Evolutionary conservation across 2,888 invertebrate genomes (phyloP).

Genomic region (Rhagonycha lutea): DNA sequence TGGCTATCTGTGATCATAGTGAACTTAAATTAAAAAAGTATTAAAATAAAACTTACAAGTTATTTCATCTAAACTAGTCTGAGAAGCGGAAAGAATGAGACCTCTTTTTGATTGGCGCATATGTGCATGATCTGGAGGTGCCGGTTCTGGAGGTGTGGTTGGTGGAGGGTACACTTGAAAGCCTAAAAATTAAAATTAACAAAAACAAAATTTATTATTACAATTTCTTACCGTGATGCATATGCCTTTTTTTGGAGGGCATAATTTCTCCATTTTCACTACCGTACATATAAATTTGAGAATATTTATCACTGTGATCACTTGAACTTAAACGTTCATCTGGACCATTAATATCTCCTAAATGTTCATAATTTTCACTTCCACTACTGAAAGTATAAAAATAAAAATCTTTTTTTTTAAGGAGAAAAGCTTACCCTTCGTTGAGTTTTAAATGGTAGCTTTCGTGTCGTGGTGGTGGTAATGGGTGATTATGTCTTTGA

Average conservation of each 20-base stretch:
- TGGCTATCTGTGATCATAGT: no score
- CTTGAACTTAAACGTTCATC: constrained; percentile 64
- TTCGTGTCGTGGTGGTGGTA: constrained; percentile 76
- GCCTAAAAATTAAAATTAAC: constrained; percentile 55
- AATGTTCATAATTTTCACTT: constrained; percentile 70
- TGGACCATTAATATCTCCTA: constrained; percentile 63
- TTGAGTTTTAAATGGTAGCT: constrained; percentile 74
- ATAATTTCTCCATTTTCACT: constrained; percentile 59
- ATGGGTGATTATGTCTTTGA: constrained; percentile 60
- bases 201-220: not conserved
- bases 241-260: constrained; percentile 40
- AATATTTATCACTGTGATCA: constrained; percentile 71
- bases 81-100: constrained; percentile 59
- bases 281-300: constrained; percentile 66
- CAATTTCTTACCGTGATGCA: constrained; percentile 36
- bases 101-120: constrained; percentile 58
- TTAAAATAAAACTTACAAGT: constrained; percentile 58
- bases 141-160: constrained; percentile 83
- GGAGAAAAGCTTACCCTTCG: constrained; percentile 55
- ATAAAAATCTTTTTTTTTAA: not conserved
- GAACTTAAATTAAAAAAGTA: not conserved
- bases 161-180: constrained; percentile 85
- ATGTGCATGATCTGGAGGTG: constrained; percentile 73
- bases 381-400: constrained; percentile 56
- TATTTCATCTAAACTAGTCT: constrained; percentile 69